phyloP scores from a whole-genome alignment of 2,888 invertebrate species.

The Brenthis daphne region DNA sequence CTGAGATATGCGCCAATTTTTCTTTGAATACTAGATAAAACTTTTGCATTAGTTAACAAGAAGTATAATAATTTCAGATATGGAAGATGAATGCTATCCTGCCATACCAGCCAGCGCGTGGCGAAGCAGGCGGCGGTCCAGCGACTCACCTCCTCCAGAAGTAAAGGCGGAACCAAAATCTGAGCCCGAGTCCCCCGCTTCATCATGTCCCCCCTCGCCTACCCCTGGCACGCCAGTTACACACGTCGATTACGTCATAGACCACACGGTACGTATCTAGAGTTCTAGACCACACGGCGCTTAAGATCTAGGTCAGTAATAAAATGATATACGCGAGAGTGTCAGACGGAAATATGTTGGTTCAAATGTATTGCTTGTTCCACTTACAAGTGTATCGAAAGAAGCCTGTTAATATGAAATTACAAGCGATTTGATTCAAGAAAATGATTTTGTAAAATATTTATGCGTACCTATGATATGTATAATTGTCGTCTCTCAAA shows the following conservation, averaged over 20 bases:
- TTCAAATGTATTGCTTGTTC: constrained; percentile 10
- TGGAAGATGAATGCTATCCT: constrained; percentile 95
- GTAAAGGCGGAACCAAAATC: constrained; percentile 91
- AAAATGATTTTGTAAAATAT: no score
- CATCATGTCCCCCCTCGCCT: constrained; percentile 88
- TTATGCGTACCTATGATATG: no score
- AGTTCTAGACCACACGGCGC: constrained; percentile 17
- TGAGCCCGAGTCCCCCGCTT: constrained; percentile 87
- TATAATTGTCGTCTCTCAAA: no score
- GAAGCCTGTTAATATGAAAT: no score
- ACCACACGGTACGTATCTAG: constrained; percentile 81
- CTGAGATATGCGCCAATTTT: background rate
- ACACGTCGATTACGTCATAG: constrained; percentile 84
- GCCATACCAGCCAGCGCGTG: constrained; percentile 87
- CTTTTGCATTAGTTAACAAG: background rate
- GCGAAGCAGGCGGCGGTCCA: constrained; percentile 67
- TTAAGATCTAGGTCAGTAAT: constrained; percentile 16
- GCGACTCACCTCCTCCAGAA: constrained; percentile 62
- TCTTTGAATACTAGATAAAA: no score
- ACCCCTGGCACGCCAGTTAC: constrained; percentile 81
- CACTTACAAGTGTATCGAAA: background rate
- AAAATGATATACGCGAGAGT: constrained; percentile 6
- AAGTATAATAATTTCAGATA: constrained; percentile 82
- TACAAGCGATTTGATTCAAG: no score
- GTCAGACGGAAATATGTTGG: constrained; percentile 15